Percentiles rank a stretch among this genome's conserved stretches.
Evolutionary conservation across 1,140 invertebrate species (phyloP).

Genomic region (Drosophila mayri): DNA sequence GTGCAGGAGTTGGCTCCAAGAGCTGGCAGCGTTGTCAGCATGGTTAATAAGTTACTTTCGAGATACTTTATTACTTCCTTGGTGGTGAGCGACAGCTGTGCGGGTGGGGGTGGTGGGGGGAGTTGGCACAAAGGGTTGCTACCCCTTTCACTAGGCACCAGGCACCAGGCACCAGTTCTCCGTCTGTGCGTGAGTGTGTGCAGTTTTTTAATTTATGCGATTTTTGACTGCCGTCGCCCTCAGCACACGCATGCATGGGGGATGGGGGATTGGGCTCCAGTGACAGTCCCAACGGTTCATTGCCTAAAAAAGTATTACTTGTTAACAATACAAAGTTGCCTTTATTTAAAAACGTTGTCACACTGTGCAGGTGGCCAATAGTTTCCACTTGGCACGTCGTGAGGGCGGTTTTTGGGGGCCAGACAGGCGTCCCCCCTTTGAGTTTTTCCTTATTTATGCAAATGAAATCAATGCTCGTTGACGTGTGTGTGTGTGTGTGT

Average conservation of each 20-base stretch:
- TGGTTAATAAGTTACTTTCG: constrained; percentile 83
- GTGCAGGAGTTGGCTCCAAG: constrained; percentile 57
- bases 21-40: constrained; percentile 75
- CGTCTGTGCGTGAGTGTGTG: constrained; percentile 57
- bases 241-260: constrained; percentile 17
- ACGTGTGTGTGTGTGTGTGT: constrained; percentile 36
- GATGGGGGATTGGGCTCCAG: background rate
- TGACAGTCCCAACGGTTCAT: background rate
- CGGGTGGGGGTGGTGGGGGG: background rate
- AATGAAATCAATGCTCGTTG: constrained; percentile 79
- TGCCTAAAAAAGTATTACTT: background rate
- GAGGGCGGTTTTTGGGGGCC: background rate
- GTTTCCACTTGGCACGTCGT: constrained; percentile 32
- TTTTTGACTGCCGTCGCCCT: constrained; percentile 67
- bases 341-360: background rate
- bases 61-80: constrained; percentile 83
- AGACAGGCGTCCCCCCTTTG: constrained; percentile 4
- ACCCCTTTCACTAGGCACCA: constrained; percentile 22
- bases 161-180: background rate
- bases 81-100: constrained; percentile 61
- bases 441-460: constrained; percentile 73
- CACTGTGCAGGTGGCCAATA: constrained; percentile 31
- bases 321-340: background rate
- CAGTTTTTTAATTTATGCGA: constrained; percentile 79
- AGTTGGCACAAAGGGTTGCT: constrained; percentile 63